A percentile compares a stretch with the other conserved stretches of the same genome.
These are phyloP conservation scores for Diabrotica balteata DNA, from an alignment of 2,888 invertebrate species.

Conservation along the genomic window DNA sequence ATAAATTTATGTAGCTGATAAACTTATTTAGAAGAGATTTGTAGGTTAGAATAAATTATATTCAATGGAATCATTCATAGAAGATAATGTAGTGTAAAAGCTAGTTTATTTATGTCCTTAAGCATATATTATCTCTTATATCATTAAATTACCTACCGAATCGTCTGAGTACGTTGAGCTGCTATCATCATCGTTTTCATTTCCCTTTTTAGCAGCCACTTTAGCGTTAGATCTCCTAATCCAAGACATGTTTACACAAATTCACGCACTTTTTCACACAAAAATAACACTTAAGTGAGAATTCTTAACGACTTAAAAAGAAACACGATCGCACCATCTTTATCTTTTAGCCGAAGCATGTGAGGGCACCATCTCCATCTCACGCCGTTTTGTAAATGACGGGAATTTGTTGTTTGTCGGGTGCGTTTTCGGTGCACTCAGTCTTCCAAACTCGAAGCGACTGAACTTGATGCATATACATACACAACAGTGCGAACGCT, in stretches of 20 bases:
- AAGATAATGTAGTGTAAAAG: neutral
- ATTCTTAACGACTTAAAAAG: neutral
- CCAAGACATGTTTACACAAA: constrained; percentile 49
- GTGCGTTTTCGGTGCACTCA: constrained; percentile 21
- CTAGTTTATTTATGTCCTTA: too few species aligned
- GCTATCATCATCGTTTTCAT: constrained; percentile 46
- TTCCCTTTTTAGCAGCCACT: constrained; percentile 36
- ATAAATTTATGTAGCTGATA: too few species aligned
- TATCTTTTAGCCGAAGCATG: neutral
- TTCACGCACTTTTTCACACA: constrained; percentile 35
- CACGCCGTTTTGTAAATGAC: constrained; percentile 8
- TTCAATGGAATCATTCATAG: neutral
- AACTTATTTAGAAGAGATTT: too few species aligned
- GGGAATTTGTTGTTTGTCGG: constrained; percentile 2
- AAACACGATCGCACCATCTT: constrained; percentile 24
- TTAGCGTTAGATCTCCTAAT: constrained; percentile 49
- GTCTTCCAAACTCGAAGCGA: constrained; percentile 39
- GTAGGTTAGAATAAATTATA: constrained; percentile 1
- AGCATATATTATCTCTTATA: too few species aligned
- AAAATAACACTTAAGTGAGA: constrained; percentile 33
- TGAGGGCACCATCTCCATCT: neutral
- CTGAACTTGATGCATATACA: constrained; percentile 41
- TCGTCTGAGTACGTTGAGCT: constrained; percentile 53
- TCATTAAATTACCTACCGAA: constrained; percentile 47
- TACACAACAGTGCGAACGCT: constrained; percentile 1